Base-by-base conservation (phyloP, 2,113 vertebrate species). In the Rhea pennata region DNA sequence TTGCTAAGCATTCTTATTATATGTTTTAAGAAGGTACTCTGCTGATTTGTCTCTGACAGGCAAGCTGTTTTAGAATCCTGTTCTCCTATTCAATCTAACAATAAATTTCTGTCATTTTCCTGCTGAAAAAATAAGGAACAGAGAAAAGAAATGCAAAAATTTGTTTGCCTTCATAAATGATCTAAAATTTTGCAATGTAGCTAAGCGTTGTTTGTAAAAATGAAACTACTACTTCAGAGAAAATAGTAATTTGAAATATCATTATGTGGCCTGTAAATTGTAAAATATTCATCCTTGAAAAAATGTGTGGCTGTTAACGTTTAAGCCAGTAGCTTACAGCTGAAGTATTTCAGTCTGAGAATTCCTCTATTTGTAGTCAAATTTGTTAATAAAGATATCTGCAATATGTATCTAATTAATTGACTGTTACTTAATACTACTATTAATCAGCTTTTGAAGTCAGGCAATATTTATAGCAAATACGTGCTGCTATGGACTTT, bases 401-500 rank as follows among this genome's bases (percentile, higher is more conserved):
- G 85, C 72, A 48, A 64, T 90, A 70, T 87, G 40, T 81, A 93
- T 69, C 82, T 92, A 84, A 92, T 96, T 94, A 95, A 93, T 88
- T 95, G 83, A 70, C 61, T 94, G 51, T 83, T 95, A n/a, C 84
- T 87, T 85, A 96, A 87, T 77, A 86, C 48, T 50, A 90, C 74
- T 51, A 40, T 87, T 94, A 81, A 90, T 48, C 66, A 56, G 81
- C 42, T 84, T 96, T 95, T 95, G 31, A 98, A 95, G 64, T 90
- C 67, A 96, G 50, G 5, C 46, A 69, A 54, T 84, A 97, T 94
- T 96, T 95, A 95, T 75, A 96, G 84, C 54, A 96, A 96, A 87
- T 81, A 94, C 86, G 48, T 88, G 24, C 51, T 92, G n/a, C 71
- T 62, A 76, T 90, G n/a, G 54, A 95, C 80, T 91, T 97, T 90